Conservation (phyloP, 2,797 vertebrate genomes). For the Sparidentex hasta region DNA sequence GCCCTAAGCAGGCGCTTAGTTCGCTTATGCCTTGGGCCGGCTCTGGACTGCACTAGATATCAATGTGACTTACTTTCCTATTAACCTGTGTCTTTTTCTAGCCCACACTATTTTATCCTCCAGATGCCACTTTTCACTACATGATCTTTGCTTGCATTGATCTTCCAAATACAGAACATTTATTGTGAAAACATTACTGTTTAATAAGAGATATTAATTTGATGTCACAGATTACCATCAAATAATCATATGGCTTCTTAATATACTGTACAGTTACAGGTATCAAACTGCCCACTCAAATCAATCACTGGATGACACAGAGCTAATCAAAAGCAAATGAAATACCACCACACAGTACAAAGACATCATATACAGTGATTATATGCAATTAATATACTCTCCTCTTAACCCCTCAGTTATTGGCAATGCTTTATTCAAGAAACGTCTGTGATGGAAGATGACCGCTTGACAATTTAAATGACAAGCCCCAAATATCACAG, state of each 20-base stretch:
- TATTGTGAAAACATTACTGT: not conserved
- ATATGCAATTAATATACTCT: conserved; percentile 4
- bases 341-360: not conserved
- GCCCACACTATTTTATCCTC: conserved; percentile 2
- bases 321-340: not conserved
- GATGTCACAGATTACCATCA: not conserved
- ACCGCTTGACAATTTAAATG: conserved; percentile 5
- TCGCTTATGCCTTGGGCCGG: no score
- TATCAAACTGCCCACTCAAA: no score
- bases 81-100: not conserved
- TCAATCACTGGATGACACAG: not conserved
- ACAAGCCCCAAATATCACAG: not conserved
- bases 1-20: no score
- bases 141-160: not conserved
- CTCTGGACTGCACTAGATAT: no score
- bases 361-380: no score
- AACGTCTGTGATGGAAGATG: conserved; percentile 13
- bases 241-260: not conserved
- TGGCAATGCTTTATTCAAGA: conserved; percentile 11
- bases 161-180: not conserved
- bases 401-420: not conserved
- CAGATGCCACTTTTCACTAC: conserved; percentile 21
- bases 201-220: not conserved
- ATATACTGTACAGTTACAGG: not conserved
- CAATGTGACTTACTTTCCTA: not conserved